Evolutionary conservation across 1,140 invertebrate genomes (phyloP), one percentile per base, ranked within the genome.

Genomic region (Armadillidium nasatum): DNA sequence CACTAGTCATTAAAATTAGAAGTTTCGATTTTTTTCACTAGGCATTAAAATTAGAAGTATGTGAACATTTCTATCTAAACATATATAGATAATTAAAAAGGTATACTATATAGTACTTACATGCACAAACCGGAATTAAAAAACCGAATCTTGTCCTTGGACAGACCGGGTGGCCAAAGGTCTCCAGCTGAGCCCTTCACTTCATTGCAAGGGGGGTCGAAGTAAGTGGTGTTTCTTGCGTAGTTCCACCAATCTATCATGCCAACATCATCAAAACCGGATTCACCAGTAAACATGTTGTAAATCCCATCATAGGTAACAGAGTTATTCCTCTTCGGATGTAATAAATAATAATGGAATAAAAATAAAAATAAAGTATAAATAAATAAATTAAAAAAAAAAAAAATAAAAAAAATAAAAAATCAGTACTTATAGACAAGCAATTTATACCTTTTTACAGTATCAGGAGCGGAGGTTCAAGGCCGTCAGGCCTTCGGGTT

Each of bases 261-360:
- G 70, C 74, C 74, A 22, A 92, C 79, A 76, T 89, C 84, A 6
- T 85, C 82, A 69, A 92, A 86, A 81, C 90, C 88, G 21, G 84
- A 82, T 13, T 60, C 66, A 22, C 92, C 92, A 7, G 90, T 91
- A 66, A 88, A 86, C 86, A 94, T 92, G 60, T 88, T 89, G 81
- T 90, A 92, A 10, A 87, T 85, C 10, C 92, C 92, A 84, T 94
- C 92, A 82, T 88, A 93, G 0, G 85, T 87, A 19, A 87, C 83
- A 0, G 91, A 91, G 7, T 84, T 84, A 83, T 93, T 94, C 73
- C 92, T 88, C 89, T 92, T n/a, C n/a, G n/a, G n/a, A n/a, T n/a
- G n/a, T n/a, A n/a, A n/a, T n/a, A n/a, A 82, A 6, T 84, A 19
- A 82, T 68, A 72, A 76, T 10, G 11, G 68, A 10, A 21, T 10